Evolutionary conservation across 1,140 invertebrate genomes (phyloP).

Genomic region (Cotesia chilonis): DNA sequence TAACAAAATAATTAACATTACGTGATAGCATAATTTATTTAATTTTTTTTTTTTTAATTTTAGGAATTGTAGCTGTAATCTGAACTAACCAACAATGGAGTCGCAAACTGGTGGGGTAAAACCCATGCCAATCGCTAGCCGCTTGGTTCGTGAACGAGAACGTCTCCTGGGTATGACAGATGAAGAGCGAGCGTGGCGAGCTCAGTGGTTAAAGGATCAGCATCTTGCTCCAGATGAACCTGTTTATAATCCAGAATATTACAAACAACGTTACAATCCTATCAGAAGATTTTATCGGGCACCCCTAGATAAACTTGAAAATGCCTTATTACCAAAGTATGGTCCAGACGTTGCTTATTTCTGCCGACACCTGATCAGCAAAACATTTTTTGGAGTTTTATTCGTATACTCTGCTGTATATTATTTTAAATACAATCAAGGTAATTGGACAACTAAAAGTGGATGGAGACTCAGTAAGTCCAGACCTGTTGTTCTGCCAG

Average conservation of each 20-base stretch:
- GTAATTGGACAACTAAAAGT: slow-evolving; percentile 24
- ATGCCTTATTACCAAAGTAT: slow-evolving; percentile 34
- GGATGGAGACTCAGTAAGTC: slow-evolving; percentile 21
- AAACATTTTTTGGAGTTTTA: slow-evolving; percentile 2
- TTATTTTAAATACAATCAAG: slow-evolving; percentile 30
- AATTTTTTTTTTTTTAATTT: too few relatives aligned
- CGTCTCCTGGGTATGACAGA: slow-evolving; percentile 82
- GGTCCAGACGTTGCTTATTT: slow-evolving; percentile 22
- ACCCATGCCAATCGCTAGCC: slow-evolving; percentile 78
- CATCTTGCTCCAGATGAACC: slow-evolving; percentile 78
- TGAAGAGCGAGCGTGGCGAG: slow-evolving; percentile 83
- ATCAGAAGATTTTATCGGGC: slow-evolving; percentile 78
- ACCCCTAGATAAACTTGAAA: slow-evolving; percentile 74
- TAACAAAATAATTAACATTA: too few relatives aligned
- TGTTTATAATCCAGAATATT: slow-evolving; percentile 70
- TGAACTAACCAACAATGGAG: background rate
- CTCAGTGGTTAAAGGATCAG: slow-evolving; percentile 86
- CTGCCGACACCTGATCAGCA: slow-evolving; percentile 24
- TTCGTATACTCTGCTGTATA: slow-evolving; percentile 3
- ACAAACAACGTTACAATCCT: slow-evolving; percentile 76
- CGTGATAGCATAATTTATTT: too few relatives aligned
- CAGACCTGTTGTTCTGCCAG: slow-evolving; percentile 17
- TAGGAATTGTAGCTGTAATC: too few relatives aligned
- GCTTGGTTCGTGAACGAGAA: slow-evolving; percentile 77
- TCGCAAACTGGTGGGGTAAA: slow-evolving; percentile 69